Evolutionary conservation across 2,113 vertebrate species (phyloP).

Genomic region (Mormyrus lacerda): DNA sequence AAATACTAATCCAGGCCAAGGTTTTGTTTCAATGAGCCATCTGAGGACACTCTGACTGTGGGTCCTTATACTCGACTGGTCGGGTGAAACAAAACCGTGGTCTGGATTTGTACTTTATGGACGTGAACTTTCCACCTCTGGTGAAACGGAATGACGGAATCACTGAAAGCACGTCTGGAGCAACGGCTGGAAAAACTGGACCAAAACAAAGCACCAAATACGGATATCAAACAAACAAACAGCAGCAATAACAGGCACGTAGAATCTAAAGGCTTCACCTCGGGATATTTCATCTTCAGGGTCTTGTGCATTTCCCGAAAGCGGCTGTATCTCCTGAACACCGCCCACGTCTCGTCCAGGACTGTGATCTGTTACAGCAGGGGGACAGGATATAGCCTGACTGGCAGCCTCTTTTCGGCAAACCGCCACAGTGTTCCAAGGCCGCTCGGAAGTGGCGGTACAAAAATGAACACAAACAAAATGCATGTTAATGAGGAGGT

Average conservation of each 20-base stretch:
- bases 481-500: neutral
- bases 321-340: conserved; percentile 66
- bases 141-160: neutral
- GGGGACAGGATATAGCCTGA: neutral
- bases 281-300: conserved; percentile 56
- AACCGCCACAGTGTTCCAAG: neutral
- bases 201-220: neutral
- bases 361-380: conserved; percentile 45
- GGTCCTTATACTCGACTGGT: no score
- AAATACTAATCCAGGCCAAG: no score
- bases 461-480: neutral
- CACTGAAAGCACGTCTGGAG: neutral
- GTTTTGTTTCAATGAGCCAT: no score
- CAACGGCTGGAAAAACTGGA: neutral
- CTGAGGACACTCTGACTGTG: no score
- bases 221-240: neutral
- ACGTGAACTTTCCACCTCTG: no score
- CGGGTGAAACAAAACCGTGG: no score
- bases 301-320: conserved; percentile 64
- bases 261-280: conserved; percentile 41
- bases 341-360: conserved; percentile 58
- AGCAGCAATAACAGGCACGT: neutral
- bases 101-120: no score
- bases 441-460: neutral
- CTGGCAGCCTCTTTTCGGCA: neutral